A percentile compares a stretch with the other conserved stretches of the same genome.
These are phyloP conservation scores for Drosophila chauvacae DNA, from an alignment of 1,140 invertebrate genomes.

Conservation along the genomic window DNA sequence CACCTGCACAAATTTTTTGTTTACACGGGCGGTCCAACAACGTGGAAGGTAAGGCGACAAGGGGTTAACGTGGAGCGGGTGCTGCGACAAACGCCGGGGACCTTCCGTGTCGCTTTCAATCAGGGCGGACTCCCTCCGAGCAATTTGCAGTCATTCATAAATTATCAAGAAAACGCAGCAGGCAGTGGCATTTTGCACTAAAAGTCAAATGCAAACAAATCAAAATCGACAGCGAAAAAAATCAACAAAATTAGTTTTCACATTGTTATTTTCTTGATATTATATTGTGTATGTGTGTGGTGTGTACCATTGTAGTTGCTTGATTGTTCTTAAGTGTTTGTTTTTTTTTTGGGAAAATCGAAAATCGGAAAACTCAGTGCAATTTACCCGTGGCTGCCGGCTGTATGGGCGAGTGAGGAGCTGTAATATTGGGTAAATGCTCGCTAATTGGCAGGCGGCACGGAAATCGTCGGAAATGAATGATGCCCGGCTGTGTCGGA, in stretches of 20 bases:
- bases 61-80: background rate
- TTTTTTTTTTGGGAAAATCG: slow-evolving; percentile 41
- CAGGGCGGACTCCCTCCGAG: slow-evolving; percentile 48
- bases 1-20: slow-evolving; percentile 75
- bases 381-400: slow-evolving; percentile 32
- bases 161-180: slow-evolving; percentile 75
- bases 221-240: slow-evolving; percentile 40
- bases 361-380: slow-evolving; percentile 43
- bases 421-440: slow-evolving; percentile 62
- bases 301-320: slow-evolving; percentile 14
- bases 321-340: slow-evolving; percentile 46
- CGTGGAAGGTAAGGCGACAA: slow-evolving; percentile 59
- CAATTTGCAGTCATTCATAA: slow-evolving; percentile 79
- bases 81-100: slow-evolving; percentile 56
- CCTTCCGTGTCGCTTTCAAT: slow-evolving; percentile 79
- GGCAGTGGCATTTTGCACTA: slow-evolving; percentile 51
- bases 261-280: slow-evolving; percentile 48
- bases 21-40: slow-evolving; percentile 76
- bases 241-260: slow-evolving; percentile 72
- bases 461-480: slow-evolving; percentile 71
- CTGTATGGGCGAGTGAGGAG: slow-evolving; percentile 31
- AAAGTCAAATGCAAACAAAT: slow-evolving; percentile 59
- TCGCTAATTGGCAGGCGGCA: slow-evolving; percentile 70
- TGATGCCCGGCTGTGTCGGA: slow-evolving; percentile 46
- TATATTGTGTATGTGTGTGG: slow-evolving; percentile 5